Evolutionary conservation across 2,797 vertebrate genomes (phyloP).

Genomic region (Phoeniculus purpureus): DNA sequence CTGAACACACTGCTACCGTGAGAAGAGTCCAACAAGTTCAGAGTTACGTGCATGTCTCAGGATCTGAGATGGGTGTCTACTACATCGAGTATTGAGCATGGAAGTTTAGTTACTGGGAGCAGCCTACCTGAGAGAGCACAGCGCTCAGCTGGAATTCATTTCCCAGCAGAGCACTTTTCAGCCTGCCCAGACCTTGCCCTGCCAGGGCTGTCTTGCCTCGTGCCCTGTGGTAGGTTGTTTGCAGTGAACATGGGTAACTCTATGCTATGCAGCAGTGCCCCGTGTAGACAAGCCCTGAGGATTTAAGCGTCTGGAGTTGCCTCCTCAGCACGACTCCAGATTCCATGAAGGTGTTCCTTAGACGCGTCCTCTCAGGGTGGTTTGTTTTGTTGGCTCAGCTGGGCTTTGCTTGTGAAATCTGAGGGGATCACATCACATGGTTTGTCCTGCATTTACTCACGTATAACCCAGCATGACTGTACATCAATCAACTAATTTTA

Average conservation of each 20-base stretch:
- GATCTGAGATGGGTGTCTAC: neutral
- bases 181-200: neutral
- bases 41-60: neutral
- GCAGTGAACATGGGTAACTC: neutral
- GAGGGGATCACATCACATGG: conserved; percentile 66
- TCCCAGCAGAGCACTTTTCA: neutral
- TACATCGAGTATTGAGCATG: neutral
- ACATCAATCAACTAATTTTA: conserved; percentile 74
- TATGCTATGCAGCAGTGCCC: neutral
- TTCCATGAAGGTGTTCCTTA: conserved; percentile 47
- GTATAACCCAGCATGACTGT: conserved; percentile 65
- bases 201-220: neutral
- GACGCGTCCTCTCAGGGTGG: conserved; percentile 11
- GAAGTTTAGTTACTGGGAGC: neutral
- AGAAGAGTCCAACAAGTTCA: neutral
- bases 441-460: conserved; percentile 65
- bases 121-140: neutral
- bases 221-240: neutral
- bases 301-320: neutral
- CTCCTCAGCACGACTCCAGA: conserved; percentile 5
- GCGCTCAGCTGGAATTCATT: neutral
- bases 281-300: neutral
- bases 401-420: conserved; percentile 64
- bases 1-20: neutral
- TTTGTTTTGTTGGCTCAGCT: conserved; percentile 64